Conservation (phyloP, 2,888 invertebrate genomes). For the Acholoe squamosa region DNA sequence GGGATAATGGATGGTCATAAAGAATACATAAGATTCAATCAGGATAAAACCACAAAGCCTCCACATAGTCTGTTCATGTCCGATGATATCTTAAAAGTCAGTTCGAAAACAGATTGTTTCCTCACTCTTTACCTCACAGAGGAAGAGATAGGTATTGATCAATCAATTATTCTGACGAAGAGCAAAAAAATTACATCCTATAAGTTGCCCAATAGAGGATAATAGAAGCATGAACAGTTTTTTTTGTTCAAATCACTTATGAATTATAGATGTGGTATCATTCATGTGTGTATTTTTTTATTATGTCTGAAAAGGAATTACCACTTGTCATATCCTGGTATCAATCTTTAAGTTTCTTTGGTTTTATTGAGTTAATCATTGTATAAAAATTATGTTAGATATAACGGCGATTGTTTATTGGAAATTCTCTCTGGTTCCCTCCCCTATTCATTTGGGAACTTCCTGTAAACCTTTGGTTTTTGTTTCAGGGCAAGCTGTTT, state of each 20-base stretch:
- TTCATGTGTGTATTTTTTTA: neutral
- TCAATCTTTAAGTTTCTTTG: no score
- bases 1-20: neutral
- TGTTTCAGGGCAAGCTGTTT: no score
- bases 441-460: no score
- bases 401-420: no score
- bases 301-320: neutral
- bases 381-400: no score
- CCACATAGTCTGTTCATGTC: neutral
- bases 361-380: no score
- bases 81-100: constrained; percentile 9
- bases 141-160: constrained; percentile 14
- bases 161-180: constrained; percentile 1
- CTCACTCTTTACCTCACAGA: neutral
- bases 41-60: neutral
- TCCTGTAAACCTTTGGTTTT: no score
- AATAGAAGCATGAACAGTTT: constrained; percentile 1
- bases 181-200: neutral
- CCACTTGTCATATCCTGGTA: neutral
- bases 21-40: neutral
- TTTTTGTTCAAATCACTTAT: constrained; percentile 19
- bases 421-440: no score
- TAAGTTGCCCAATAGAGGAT: neutral
- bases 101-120: constrained; percentile 39
- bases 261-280: constrained; percentile 35